These are phyloP conservation scores for Eciton burchellii DNA, from an alignment of 1,140 invertebrate species.

Conservation along the genomic window DNA sequence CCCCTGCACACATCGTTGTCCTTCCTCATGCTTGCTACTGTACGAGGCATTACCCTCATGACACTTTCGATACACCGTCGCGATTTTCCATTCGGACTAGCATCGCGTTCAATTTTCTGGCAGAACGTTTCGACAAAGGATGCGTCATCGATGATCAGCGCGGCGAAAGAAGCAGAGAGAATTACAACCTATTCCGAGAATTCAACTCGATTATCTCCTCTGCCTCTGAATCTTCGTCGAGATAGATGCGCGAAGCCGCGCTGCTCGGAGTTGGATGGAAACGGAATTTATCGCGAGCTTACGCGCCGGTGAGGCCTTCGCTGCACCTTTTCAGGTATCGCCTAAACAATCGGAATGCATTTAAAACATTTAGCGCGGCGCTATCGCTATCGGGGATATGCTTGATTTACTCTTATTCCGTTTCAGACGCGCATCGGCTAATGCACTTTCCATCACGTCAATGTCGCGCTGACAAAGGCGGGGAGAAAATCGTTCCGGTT, in stretches of 20 bases:
- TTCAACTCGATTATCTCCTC: too few relatives aligned
- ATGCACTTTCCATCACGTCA: not conserved
- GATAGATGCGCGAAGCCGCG: too few relatives aligned
- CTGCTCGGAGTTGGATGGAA: not conserved
- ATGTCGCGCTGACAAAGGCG: constrained; percentile 6
- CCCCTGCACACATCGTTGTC: constrained; percentile 40
- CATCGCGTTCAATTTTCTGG: constrained; percentile 32
- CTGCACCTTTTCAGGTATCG: not conserved
- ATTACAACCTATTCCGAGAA: not conserved
- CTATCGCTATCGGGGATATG: not conserved
- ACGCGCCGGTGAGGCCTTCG: not conserved
- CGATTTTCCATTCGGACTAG: constrained; percentile 15
- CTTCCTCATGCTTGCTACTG: constrained; percentile 61
- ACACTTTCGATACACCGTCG: constrained; percentile 30
- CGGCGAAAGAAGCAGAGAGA: not conserved
- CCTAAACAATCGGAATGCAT: not conserved
- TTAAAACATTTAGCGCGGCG: constrained; percentile 1
- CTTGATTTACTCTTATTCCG: constrained; percentile 7
- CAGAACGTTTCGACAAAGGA: not conserved
- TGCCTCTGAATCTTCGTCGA: not conserved
- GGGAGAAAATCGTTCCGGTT: constrained; percentile 29
- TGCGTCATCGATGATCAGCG: not conserved
- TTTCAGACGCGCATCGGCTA: constrained; percentile 15
- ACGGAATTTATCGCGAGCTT: not conserved
- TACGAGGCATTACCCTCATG: constrained; percentile 9